These are phyloP conservation scores for Ichneumon xanthorius DNA, from an alignment of 2,888 invertebrate species.

Conservation along the genomic window DNA sequence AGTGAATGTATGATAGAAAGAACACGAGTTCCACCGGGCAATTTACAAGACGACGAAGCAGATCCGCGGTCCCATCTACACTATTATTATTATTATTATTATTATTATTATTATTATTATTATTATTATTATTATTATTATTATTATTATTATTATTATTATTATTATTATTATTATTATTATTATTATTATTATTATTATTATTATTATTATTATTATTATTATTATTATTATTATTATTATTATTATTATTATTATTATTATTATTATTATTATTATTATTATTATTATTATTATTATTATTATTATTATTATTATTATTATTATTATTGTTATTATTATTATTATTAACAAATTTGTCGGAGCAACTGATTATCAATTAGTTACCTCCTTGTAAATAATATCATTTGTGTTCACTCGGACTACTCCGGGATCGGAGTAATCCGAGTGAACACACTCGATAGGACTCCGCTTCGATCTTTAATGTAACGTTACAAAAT, in stretches of 20 bases:
- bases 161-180: too few species aligned
- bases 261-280: background rate
- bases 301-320: too few species aligned
- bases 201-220: too few species aligned
- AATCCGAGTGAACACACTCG: background rate
- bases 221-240: too few species aligned
- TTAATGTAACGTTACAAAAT: conserved; percentile 11
- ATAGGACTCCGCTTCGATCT: background rate
- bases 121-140: too few species aligned
- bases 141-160: too few species aligned
- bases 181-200: too few species aligned
- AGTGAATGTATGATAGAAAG: background rate
- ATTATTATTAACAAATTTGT: too few species aligned
- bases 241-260: background rate
- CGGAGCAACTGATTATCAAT: too few species aligned
- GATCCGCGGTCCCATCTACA: background rate
- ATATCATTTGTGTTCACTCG: conserved; percentile 11
- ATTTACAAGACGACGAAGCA: background rate
- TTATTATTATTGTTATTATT: too few species aligned
- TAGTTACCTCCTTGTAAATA: background rate
- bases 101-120: too few species aligned
- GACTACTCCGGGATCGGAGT: background rate
- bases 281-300: too few species aligned
- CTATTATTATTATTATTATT: background rate
- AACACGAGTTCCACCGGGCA: background rate